These are phyloP conservation scores for Enteromius radiatus DNA, from an alignment of 2,797 vertebrate species.

Conservation along the genomic window DNA sequence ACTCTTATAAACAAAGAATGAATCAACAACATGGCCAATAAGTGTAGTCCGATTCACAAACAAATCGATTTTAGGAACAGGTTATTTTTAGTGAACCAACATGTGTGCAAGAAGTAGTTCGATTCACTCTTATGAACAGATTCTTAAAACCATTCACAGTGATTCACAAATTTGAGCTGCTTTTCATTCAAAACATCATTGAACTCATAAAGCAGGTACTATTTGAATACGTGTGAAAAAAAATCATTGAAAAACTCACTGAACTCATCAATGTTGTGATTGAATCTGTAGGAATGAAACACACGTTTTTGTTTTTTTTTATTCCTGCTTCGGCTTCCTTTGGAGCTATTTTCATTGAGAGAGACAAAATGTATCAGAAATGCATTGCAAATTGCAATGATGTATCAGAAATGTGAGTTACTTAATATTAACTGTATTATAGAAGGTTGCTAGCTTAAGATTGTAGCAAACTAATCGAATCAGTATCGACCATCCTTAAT, in stretches of 20 bases:
- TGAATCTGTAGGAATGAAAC: neutral
- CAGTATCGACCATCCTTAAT: neutral
- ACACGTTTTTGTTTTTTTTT: neutral
- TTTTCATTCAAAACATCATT: neutral
- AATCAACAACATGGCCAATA: neutral
- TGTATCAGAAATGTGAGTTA: neutral
- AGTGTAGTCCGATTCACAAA: neutral
- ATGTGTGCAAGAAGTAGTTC: neutral
- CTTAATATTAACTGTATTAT: neutral
- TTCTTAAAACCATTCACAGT: neutral
- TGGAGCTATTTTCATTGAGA: neutral
- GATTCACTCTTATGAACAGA: neutral
- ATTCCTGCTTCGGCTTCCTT: neutral
- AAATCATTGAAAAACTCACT: neutral
- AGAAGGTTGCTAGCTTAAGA: neutral
- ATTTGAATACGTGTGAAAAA: neutral
- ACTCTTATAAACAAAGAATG: neutral
- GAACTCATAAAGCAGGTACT: neutral
- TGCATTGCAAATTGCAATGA: neutral
- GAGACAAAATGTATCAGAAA: neutral
- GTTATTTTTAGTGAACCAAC: neutral
- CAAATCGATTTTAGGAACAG: too few relatives aligned
- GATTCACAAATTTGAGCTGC: neutral
- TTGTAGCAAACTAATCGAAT: neutral
- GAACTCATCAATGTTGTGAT: neutral